phyloP scores from a whole-genome alignment of 2,888 invertebrate species.

The Heteromyza rotundicornis region DNA sequence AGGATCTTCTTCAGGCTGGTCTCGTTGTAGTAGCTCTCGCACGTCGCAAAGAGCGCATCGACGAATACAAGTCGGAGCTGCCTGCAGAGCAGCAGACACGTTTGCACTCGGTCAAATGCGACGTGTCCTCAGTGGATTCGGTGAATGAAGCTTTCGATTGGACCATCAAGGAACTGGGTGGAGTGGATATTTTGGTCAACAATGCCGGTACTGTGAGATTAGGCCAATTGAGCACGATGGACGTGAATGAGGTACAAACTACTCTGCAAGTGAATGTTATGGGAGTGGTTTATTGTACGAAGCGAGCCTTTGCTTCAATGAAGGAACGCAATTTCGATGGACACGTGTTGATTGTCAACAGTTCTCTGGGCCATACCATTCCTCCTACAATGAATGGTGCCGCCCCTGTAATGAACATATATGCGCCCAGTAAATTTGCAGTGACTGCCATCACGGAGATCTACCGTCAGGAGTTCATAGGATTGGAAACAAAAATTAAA shows the following conservation, averaged over 20 bases:
- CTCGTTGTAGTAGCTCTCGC: slow-evolving; percentile 67
- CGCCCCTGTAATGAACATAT: slow-evolving; percentile 45
- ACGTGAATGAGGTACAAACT: slow-evolving; percentile 30
- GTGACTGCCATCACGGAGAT: slow-evolving; percentile 57
- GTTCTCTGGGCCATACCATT: slow-evolving; percentile 14
- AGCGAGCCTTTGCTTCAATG: slow-evolving; percentile 64
- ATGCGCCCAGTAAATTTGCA: slow-evolving; percentile 56
- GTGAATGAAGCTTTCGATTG: slow-evolving; percentile 64
- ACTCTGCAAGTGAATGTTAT: slow-evolving; percentile 62
- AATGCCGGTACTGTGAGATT: slow-evolving; percentile 63
- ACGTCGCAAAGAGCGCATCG: slow-evolving; percentile 63
- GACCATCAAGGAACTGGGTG: slow-evolving; percentile 63
- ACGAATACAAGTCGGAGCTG: slow-evolving; percentile 44
- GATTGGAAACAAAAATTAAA: slow-evolving; percentile 54
- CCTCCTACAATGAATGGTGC: slow-evolving; percentile 9
- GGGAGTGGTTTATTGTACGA: slow-evolving; percentile 61
- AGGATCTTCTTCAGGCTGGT: slow-evolving; percentile 63
- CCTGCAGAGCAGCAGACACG: slow-evolving; percentile 40
- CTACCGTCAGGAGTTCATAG: slow-evolving; percentile 56
- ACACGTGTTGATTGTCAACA: slow-evolving; percentile 9
- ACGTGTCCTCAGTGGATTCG: slow-evolving; percentile 64
- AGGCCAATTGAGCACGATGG: slow-evolving; percentile 33
- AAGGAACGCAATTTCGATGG: slow-evolving; percentile 40
- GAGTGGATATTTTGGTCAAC: slow-evolving; percentile 67
- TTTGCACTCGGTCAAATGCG: slow-evolving; percentile 54